Conservation (phyloP, 2,888 invertebrate genomes). For the Drosophila fulvimacula region DNA sequence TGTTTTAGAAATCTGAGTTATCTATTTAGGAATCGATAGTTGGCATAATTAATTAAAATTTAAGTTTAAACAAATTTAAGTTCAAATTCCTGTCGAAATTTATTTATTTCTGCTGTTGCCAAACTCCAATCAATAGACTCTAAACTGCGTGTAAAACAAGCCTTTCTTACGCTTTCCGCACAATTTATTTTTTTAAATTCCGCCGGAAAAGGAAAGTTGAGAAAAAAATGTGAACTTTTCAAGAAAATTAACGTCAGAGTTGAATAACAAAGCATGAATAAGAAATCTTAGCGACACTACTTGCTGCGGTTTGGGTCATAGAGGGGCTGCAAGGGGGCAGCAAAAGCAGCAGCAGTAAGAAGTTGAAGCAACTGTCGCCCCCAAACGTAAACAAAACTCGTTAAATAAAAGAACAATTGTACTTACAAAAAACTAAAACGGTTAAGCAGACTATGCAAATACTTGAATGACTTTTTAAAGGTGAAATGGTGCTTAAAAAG, state of each 20-base stretch:
- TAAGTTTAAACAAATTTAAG: background rate
- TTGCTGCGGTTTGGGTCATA: conserved; percentile 4
- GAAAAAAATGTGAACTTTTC: conserved; percentile 41
- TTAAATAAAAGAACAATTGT: conserved; percentile 81
- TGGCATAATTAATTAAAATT: background rate
- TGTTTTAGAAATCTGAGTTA: background rate
- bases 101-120: background rate
- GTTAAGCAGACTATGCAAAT: conserved; percentile 82
- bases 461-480: conserved; percentile 83
- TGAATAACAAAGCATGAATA: conserved; percentile 71
- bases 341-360: background rate
- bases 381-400: conserved; percentile 76
- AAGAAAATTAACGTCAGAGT: conserved; percentile 78
- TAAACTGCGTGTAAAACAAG: conserved; percentile 56
- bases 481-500: conserved; percentile 82
- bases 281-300: conserved; percentile 67
- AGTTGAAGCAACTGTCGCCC: conserved; percentile 58
- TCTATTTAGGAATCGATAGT: background rate
- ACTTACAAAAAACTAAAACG: conserved; percentile 77
- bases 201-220: conserved; percentile 12
- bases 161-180: conserved; percentile 21
- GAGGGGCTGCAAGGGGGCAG: conserved; percentile 7
- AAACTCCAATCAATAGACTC: conserved; percentile 3
- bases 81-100: background rate
- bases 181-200: conserved; percentile 45